Evolutionary conservation across 2,888 invertebrate genomes (phyloP).

Genomic region (Folsomia manolachei): DNA sequence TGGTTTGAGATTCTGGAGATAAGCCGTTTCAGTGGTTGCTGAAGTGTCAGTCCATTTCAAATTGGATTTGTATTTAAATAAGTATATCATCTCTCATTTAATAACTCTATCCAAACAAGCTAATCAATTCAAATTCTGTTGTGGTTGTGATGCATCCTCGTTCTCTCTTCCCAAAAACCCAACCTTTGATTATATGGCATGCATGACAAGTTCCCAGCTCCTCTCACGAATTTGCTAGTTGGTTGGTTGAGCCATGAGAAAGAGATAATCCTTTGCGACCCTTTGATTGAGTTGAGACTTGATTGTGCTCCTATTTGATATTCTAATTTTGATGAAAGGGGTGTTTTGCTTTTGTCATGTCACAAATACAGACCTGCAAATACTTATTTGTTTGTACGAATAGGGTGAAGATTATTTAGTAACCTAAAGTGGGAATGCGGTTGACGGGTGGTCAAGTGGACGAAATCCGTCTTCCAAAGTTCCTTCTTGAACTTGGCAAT

Average conservation of each 20-base stretch:
- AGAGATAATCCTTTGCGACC: constrained; percentile 17
- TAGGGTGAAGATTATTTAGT: not conserved
- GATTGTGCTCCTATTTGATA: not conserved
- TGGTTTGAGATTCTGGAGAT: constrained; percentile 17
- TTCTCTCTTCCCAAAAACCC: too few relatives aligned
- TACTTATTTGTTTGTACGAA: not conserved
- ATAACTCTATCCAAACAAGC: constrained; percentile 6
- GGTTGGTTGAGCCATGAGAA: constrained; percentile 9
- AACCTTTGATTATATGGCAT: too few relatives aligned
- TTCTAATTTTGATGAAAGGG: not conserved
- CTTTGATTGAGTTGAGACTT: not conserved
- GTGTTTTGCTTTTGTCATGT: not conserved
- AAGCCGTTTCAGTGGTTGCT: constrained; percentile 16
- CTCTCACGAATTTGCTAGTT: not conserved
- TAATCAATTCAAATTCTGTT: constrained; percentile 4
- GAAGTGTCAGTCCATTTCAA: constrained; percentile 12
- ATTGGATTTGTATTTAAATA: not conserved
- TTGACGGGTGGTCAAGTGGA: constrained; percentile 9
- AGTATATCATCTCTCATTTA: too few relatives aligned
- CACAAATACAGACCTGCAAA: too few relatives aligned
- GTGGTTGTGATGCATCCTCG: not conserved
- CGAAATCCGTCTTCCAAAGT: not conserved
- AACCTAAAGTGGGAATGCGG: constrained; percentile 11
- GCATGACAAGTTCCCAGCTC: not conserved
- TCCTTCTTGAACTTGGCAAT: not conserved